Percentiles rank a stretch among this genome's conserved stretches.
Conservation (phyloP, 2,888 invertebrate species). For the Petrolisthes manimaculis region DNA sequence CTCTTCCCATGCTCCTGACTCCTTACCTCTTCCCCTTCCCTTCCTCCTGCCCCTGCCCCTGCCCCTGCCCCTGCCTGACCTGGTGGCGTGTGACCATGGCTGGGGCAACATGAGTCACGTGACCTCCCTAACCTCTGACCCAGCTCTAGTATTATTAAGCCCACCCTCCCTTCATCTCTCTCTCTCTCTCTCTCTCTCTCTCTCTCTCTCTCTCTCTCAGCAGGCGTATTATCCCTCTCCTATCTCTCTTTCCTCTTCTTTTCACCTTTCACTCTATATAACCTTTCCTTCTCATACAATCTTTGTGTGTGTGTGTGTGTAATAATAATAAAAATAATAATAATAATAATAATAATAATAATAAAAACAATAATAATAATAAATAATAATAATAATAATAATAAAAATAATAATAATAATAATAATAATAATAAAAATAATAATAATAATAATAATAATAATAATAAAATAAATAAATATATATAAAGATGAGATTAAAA, state of each 20-base stretch:
- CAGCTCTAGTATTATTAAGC: slow-evolving; percentile 17
- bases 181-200: slow-evolving; percentile 15
- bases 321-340: too few relatives aligned
- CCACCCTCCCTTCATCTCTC: slow-evolving; percentile 1
- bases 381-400: too few relatives aligned
- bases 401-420: not conserved
- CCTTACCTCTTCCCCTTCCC: not conserved
- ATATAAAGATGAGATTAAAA: too few relatives aligned
- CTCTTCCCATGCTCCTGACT: not conserved
- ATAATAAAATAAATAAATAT: too few relatives aligned
- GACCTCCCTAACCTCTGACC: slow-evolving; percentile 35
- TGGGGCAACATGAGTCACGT: slow-evolving; percentile 28
- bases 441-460: not conserved
- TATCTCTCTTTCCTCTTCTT: slow-evolving; percentile 3
- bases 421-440: not conserved
- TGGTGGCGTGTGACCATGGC: too few relatives aligned
- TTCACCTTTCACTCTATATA: slow-evolving; percentile 13
- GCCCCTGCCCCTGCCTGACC: slow-evolving; percentile 11
- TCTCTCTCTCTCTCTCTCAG: slow-evolving; percentile 18
- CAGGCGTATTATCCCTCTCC: not conserved
- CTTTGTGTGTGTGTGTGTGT: too few relatives aligned
- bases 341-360: too few relatives aligned
- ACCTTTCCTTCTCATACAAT: slow-evolving; percentile 21
- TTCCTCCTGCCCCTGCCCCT: not conserved
- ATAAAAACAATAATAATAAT: too few relatives aligned